These are phyloP conservation scores for Sarcophaga bullata DNA, from an alignment of 1,140 invertebrate genomes.

Conservation along the genomic window DNA sequence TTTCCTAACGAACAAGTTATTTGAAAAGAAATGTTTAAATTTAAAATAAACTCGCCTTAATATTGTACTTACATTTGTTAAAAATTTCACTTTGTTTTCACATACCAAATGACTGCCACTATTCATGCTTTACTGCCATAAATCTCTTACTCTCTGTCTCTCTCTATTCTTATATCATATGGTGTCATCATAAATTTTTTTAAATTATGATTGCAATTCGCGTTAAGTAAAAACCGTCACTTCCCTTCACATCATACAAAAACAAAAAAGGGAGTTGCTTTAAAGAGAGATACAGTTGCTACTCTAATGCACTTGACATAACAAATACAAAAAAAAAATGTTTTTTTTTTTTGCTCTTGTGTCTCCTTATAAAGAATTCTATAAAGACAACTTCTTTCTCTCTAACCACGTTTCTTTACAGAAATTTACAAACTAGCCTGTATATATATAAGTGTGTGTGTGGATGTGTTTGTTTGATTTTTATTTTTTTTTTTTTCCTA, in stretches of 20 bases:
- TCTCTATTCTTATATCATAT: not conserved
- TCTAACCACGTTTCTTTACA: too few species aligned
- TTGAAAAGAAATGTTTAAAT: too few species aligned
- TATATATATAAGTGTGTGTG: not conserved
- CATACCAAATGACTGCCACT: not conserved
- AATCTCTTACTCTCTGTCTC: not conserved
- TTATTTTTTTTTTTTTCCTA: not conserved
- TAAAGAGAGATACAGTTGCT: conserved; percentile 9
- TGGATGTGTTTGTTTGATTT: not conserved
- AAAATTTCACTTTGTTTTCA: too few species aligned
- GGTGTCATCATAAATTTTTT: conserved; percentile 31
- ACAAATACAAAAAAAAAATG: not conserved
- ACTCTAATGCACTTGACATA: conserved; percentile 34
- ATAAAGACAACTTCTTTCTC: not conserved
- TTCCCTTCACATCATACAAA: not conserved
- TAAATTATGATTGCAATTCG: conserved; percentile 24
- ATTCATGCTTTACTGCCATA: not conserved
- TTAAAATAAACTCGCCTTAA: too few species aligned
- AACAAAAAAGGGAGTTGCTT: not conserved
- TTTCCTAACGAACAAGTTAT: too few species aligned
- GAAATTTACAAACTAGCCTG: too few species aligned
- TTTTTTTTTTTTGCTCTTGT: not conserved
- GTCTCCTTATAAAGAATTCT: not conserved
- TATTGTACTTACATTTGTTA: too few species aligned
- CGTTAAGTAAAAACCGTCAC: not conserved